These are phyloP conservation scores for Umimayanthus chanpuru DNA, from an alignment of 92 coral and sea anemone species.

Conservation along the genomic window DNA sequence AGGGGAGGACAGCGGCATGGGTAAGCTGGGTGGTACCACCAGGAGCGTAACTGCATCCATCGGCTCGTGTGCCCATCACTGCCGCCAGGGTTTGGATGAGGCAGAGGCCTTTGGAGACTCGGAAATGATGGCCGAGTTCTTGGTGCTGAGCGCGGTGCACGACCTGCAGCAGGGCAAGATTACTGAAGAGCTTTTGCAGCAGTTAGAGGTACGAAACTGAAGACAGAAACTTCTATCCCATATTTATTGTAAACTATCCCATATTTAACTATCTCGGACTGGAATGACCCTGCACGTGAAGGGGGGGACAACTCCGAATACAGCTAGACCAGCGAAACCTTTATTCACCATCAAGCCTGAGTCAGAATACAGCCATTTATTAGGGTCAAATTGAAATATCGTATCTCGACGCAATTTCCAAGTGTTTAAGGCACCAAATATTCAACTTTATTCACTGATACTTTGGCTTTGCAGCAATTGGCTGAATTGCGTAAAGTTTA, in stretches of 20 bases:
- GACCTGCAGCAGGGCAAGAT: conserved; percentile 82
- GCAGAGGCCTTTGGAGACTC: conserved; percentile 95
- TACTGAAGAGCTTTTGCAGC: conserved; percentile 61
- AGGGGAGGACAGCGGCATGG: conserved; percentile 92
- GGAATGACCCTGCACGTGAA: too few relatives aligned
- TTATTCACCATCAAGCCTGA: too few relatives aligned
- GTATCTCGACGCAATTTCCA: too few relatives aligned
- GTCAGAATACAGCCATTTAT: too few relatives aligned
- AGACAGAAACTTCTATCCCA: neutral
- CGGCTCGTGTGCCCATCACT: conserved; percentile 90
- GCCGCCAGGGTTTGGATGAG: conserved; percentile 94
- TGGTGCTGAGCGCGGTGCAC: conserved; percentile 63
- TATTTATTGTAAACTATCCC: neutral
- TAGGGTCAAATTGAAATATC: too few relatives aligned
- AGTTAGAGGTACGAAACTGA: conserved; percentile 65
- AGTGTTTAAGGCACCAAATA: too few relatives aligned
- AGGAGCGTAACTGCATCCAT: conserved; percentile 88
- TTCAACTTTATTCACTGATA: too few relatives aligned
- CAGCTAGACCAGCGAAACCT: too few relatives aligned
- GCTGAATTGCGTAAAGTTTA: too few relatives aligned
- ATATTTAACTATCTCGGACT: neutral
- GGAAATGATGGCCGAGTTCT: conserved; percentile 85
- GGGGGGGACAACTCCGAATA: too few relatives aligned
- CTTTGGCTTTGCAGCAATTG: too few relatives aligned
- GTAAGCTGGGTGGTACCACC: conserved; percentile 87